Conservation (phyloP, 2,888 invertebrate species). For the Agonopterix subpropinquella region DNA sequence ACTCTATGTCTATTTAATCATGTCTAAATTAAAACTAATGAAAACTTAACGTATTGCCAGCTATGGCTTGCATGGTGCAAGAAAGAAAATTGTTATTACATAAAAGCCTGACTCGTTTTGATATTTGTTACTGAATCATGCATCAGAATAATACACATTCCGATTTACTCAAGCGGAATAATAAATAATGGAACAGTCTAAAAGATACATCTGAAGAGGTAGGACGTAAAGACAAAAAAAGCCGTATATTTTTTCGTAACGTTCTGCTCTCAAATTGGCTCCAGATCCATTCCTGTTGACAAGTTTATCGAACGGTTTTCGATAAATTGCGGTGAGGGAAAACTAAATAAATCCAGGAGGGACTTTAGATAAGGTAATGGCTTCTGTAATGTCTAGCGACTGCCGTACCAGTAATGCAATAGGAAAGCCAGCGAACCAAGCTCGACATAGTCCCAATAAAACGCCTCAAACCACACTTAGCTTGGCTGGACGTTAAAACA, state of each 20-base stretch:
- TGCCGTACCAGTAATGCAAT: slow-evolving; percentile 68
- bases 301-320: slow-evolving; percentile 75
- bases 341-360: slow-evolving; percentile 75
- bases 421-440: slow-evolving; percentile 52
- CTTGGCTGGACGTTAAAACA: slow-evolving; percentile 12
- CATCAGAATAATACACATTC: too few species aligned
- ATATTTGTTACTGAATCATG: too few species aligned
- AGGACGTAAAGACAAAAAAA: slow-evolving; percentile 28
- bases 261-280: slow-evolving; percentile 68
- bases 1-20: too few species aligned
- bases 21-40: too few species aligned
- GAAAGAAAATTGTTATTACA: too few species aligned
- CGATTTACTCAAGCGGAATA: too few species aligned
- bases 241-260: slow-evolving; percentile 55
- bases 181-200: not conserved
- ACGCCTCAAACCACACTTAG: slow-evolving; percentile 20
- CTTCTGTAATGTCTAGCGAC: slow-evolving; percentile 70
- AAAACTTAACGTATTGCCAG: too few species aligned
- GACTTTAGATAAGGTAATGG: slow-evolving; percentile 77
- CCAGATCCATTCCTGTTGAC: slow-evolving; percentile 73
- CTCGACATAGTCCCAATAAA: slow-evolving; percentile 33
- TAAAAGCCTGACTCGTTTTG: too few species aligned
- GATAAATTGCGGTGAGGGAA: slow-evolving; percentile 75
- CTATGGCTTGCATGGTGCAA: too few species aligned
- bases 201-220: not conserved